Evolutionary conservation across 2,797 vertebrate species (phyloP), one percentile per base, ranked within the genome.

Genomic region (Malurus splendens): DNA sequence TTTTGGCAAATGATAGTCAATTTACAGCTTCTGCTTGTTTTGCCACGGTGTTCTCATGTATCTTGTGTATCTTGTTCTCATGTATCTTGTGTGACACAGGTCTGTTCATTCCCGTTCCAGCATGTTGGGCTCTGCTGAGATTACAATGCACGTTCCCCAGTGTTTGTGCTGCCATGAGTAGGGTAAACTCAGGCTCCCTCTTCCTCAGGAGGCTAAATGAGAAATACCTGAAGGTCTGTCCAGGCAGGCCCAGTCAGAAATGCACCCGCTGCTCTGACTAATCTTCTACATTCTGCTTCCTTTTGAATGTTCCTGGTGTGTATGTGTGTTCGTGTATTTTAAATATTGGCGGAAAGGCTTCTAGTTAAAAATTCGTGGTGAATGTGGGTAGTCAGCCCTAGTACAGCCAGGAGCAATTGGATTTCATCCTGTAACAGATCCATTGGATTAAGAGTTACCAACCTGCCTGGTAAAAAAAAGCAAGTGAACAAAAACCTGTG

Each of bases 61-160:
- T 36, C 14, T 62, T n/a, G 23, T 61, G 28, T 84, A 36, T 33
- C 33, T 33, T 30, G 27, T 67, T 88, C 50, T 66, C 12, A 1
- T 36, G 7, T 19, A 30, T 36, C 13, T 61, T n/a, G 23, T 61
- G 28, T 84, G 78, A 30, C 16, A 14, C 17, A 16, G 42, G 42
- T 55, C 12, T 50, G 9, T 36, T 86, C 52, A 27, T 82, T 92
- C 66, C 17, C 12, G 64, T 79, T 78, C 32, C 52, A 47, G 5
- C 33, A 1, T 5, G 30, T 25, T 56, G 30, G n/a, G n/a, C 30
- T 73, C 36, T 5, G 6, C 45, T 79, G 24, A 59, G 66, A 39
- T 50, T 38, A 32, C 56, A 59, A 0, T 12, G 27, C 28, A 1
- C 0, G 0, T 72, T 92, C 23, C 33, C 16, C 0, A 0, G 44